These are phyloP conservation scores for Desmodus rotundus DNA, from an alignment of 2,113 vertebrate genomes.

Conservation along the genomic window DNA sequence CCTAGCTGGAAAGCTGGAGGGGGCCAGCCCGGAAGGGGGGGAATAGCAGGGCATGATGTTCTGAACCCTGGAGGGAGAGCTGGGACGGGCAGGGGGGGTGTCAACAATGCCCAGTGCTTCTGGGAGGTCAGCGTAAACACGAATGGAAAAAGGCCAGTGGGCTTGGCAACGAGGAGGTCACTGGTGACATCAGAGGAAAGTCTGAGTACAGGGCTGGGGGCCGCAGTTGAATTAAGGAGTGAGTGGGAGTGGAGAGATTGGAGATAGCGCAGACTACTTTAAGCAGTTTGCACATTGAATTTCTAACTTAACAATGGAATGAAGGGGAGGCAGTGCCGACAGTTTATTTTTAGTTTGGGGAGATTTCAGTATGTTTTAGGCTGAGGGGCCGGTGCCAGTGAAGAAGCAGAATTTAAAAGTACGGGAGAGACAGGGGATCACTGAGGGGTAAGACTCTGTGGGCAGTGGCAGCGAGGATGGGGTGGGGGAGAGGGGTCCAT, in stretches of 20 bases:
- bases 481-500: background rate
- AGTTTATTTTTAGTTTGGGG: background rate
- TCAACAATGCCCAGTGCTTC: background rate
- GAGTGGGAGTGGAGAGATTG: background rate
- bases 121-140: background rate
- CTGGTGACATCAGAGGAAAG: background rate
- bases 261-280: background rate
- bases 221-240: background rate
- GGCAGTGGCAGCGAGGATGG: fast-evolving
- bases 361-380: background rate
- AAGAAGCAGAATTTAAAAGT: background rate
- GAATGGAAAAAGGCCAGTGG: background rate
- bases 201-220: background rate
- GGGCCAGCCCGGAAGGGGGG: too few relatives aligned
- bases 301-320: background rate
- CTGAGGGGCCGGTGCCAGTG: background rate
- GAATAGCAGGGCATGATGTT: too few relatives aligned
- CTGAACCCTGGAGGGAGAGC: background rate
- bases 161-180: background rate
- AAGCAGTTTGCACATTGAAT: background rate
- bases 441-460: background rate
- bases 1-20: too few relatives aligned
- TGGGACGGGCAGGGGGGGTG: background rate
- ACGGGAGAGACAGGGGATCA: background rate
- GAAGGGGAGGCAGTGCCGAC: background rate